Base-by-base conservation (phyloP, 1,140 invertebrate species). In the Drosophila arizonae region DNA sequence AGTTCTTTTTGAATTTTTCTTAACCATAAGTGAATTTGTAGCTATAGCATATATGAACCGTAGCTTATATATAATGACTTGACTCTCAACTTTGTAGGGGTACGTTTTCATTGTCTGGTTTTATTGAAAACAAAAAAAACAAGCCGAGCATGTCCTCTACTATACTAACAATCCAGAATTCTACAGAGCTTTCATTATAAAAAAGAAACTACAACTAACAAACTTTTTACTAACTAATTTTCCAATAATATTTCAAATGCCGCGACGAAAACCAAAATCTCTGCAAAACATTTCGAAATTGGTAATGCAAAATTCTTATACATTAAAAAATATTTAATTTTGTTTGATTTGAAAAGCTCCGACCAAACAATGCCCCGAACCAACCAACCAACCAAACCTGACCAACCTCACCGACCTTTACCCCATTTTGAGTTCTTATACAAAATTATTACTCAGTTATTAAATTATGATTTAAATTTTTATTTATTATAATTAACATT, bases 31-130 rank as follows among this genome's bases (percentile, higher is more conserved):
- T 58, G 54, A 30, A 50, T 17, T 36, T 30, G 57, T 61, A 72
- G 70, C 24, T 55, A 13, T 56, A 63, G 39, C 17, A 48, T 41
- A 57, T 54, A 58, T 46, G 50, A 51, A 57, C 2, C 24, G 41
- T 79, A 48, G 76, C 57, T 41, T 65, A 8, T 77, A 70, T 51
- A 17, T 39, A 39, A 36, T 9, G 33, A 36, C 9, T 24, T 8
- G 57, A 61, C 52, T 60, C 57, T 65, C 46, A 68, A 74, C 54
- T 72, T 67, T 71, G 73, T 77, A 87, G 72, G 84, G 72, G 76
- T 87, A 87, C 84, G 79, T 68, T 77, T 62, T 71, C 75, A 52
- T 81, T 90, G 90, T 91, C 90, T 90, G 90, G 90, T 91, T 92
- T 90, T 91, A 90, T 90, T 81, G 73, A 80, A 70, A 54, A 77